Evolutionary conservation across 2,797 vertebrate species (phyloP).

Genomic region (Tamandua tetradactyla): DNA sequence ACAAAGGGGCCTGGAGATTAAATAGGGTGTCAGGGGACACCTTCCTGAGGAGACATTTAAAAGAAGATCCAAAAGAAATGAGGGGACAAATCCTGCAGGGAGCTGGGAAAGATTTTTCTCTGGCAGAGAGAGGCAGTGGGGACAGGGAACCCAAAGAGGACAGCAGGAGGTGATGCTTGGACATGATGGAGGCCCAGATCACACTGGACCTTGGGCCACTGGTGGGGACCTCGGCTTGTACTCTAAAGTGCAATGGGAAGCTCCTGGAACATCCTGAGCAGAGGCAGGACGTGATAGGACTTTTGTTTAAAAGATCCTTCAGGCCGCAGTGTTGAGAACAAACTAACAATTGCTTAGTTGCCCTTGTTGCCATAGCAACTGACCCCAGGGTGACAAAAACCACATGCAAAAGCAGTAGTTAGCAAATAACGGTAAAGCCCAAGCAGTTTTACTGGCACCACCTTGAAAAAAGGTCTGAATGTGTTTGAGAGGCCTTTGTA

Average conservation of each 20-base stretch:
- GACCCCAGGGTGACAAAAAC: background rate
- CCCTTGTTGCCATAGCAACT: background rate
- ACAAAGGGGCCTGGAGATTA: background rate
- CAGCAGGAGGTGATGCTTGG: background rate
- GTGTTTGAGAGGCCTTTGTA: background rate
- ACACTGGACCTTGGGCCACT: background rate
- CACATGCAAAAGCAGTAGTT: background rate
- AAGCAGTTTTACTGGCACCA: background rate
- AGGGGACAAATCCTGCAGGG: background rate
- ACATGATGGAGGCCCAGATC: background rate
- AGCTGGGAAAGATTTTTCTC: background rate
- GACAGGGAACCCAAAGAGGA: too few relatives aligned
- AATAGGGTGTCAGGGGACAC: background rate
- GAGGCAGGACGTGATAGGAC: background rate
- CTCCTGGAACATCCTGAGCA: background rate
- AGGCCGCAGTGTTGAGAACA: background rate
- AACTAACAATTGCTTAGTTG: background rate
- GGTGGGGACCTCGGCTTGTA: background rate
- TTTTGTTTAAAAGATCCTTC: too few relatives aligned
- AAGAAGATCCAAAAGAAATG: background rate
- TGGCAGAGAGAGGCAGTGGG: background rate
- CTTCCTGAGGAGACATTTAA: background rate
- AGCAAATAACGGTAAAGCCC: background rate
- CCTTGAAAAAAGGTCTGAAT: background rate
- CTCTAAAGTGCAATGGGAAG: background rate